Conservation (phyloP, 2,113 vertebrate genomes). For the Rhynchomys soricoides region DNA sequence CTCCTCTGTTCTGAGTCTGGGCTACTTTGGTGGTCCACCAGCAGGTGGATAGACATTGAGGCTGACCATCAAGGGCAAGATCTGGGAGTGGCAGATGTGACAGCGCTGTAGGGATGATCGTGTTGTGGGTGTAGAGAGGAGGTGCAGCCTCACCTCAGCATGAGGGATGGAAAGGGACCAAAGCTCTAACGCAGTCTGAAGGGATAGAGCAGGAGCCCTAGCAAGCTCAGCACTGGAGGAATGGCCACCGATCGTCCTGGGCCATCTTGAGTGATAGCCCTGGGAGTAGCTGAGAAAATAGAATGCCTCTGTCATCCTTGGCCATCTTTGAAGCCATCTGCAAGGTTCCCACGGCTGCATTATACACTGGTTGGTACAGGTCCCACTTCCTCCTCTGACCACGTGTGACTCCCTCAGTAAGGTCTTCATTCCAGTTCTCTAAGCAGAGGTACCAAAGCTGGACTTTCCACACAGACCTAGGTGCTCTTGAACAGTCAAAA, state of each 20-base stretch:
- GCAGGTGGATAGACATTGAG: not conserved
- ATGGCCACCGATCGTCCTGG: fast-evolving
- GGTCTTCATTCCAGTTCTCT: not conserved
- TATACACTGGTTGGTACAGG: not conserved
- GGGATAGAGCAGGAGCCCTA: not conserved
- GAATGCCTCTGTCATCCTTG: not conserved
- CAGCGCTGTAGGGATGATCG: not conserved
- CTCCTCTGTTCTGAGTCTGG: not conserved
- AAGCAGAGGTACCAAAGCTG: not conserved
- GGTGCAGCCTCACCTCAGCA: not conserved
- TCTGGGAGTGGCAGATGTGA: not conserved
- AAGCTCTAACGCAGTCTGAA: too few relatives aligned
- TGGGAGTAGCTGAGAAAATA: not conserved
- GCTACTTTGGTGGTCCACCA: not conserved
- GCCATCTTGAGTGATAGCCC: fast-evolving
- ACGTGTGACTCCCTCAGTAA: fast-evolving
- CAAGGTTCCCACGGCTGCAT: not conserved
- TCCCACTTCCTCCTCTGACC: not conserved
- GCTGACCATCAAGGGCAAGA: not conserved
- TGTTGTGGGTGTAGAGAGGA: not conserved
- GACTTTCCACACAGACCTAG: not conserved
- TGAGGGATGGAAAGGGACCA: not conserved
- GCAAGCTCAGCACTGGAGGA: not conserved
- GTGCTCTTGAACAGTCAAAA: not conserved
- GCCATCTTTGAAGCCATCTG: too few relatives aligned